These are phyloP conservation scores for Monomorium pharaonis DNA, from an alignment of 1,140 invertebrate species.

Conservation along the genomic window DNA sequence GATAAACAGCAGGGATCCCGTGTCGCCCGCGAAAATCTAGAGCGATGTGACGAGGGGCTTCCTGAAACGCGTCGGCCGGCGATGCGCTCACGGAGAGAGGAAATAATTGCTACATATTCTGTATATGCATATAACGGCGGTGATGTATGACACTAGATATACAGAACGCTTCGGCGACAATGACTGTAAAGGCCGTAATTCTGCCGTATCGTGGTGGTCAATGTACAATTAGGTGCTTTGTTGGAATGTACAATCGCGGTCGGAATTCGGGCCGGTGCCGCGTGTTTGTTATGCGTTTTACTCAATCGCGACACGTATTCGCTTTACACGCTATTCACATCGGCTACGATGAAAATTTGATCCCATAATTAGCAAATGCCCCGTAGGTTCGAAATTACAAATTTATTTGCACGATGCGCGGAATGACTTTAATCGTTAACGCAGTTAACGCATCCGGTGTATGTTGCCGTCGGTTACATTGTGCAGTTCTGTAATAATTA, in stretches of 20 bases:
- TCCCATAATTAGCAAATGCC: slow-evolving; percentile 58
- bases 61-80: background rate
- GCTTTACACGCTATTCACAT: slow-evolving; percentile 56
- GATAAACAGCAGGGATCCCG: background rate
- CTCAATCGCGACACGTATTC: slow-evolving; percentile 58
- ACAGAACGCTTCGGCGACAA: slow-evolving; percentile 49
- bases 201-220: slow-evolving; percentile 47
- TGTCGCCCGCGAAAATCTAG: background rate
- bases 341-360: slow-evolving; percentile 55
- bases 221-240: slow-evolving; percentile 58
- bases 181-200: slow-evolving; percentile 56
- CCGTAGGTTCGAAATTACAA: slow-evolving; percentile 49
- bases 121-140: slow-evolving; percentile 12
- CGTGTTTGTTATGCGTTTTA: slow-evolving; percentile 57
- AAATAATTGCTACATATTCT: slow-evolving; percentile 50
- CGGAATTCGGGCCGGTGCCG: slow-evolving; percentile 44
- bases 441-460: slow-evolving; percentile 34
- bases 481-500: slow-evolving; percentile 40
- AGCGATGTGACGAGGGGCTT: slow-evolving; percentile 26
- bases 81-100: slow-evolving; percentile 24
- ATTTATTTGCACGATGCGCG: slow-evolving; percentile 54
- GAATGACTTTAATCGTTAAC: slow-evolving; percentile 60
- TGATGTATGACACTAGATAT: slow-evolving; percentile 50
- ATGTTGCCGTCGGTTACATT: slow-evolving; percentile 13
- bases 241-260: slow-evolving; percentile 58